These are phyloP conservation scores for Aromia moschata DNA, from an alignment of 2,888 invertebrate species.

Conservation along the genomic window DNA sequence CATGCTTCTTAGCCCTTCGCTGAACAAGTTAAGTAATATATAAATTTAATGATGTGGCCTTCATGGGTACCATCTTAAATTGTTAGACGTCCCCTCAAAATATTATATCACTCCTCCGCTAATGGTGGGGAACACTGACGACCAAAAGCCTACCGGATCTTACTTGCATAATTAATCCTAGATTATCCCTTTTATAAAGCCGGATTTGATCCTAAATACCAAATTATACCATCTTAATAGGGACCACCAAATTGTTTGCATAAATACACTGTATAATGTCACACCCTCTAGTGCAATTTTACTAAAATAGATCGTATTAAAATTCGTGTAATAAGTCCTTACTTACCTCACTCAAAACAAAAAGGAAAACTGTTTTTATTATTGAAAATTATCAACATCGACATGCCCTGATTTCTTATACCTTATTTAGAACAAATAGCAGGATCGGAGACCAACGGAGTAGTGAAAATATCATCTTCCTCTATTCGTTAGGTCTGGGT, in stretches of 20 bases:
- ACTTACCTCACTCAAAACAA: no score
- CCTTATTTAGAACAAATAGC: no score
- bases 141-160: neutral
- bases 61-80: no score
- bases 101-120: neutral
- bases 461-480: neutral
- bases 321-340: no score
- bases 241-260: constrained; percentile 32
- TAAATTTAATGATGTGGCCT: no score
- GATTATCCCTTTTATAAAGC: constrained; percentile 24
- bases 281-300: constrained; percentile 12
- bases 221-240: constrained; percentile 34
- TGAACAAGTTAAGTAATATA: no score
- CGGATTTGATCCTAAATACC: constrained; percentile 20
- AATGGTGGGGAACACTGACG: neutral
- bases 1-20: no score
- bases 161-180: constrained; percentile 26
- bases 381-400: no score
- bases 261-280: constrained; percentile 33
- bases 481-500: neutral
- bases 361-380: neutral
- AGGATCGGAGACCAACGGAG: no score
- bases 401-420: no score
- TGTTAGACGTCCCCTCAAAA: no score
- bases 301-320: constrained; percentile 18